Evolutionary conservation across 2,797 vertebrate genomes (phyloP).

Genomic region (Parotocinclus haroldoi): DNA sequence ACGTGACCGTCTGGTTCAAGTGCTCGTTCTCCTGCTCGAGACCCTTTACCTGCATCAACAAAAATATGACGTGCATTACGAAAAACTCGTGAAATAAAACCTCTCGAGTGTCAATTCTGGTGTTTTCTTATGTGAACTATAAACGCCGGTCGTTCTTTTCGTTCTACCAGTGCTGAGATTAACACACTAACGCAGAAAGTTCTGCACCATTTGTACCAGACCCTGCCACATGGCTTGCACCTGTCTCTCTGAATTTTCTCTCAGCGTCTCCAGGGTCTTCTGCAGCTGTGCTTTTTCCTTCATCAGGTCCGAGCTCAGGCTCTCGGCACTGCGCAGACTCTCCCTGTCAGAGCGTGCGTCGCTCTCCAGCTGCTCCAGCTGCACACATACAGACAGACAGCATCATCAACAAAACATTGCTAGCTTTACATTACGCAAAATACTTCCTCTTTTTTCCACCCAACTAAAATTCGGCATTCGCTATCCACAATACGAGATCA

Average conservation of each 20-base stretch:
- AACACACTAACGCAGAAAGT: no score
- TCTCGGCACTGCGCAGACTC: slow-evolving; percentile 82
- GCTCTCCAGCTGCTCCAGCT: slow-evolving; percentile 85
- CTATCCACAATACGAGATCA: no score
- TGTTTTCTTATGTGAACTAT: no score
- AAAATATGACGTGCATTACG: background rate
- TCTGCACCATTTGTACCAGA: no score
- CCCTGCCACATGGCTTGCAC: slow-evolving; percentile 53
- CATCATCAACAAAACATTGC: background rate
- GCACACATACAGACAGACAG: background rate
- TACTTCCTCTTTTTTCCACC: no score
- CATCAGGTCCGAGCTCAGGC: slow-evolving; percentile 88
- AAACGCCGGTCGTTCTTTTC: no score
- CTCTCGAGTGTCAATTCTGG: no score
- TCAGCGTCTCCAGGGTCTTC: slow-evolving; percentile 87
- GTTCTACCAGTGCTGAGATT: no score
- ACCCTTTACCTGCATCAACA: slow-evolving; percentile 79
- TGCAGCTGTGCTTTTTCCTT: slow-evolving; percentile 95
- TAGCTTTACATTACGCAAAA: slow-evolving; percentile 1
- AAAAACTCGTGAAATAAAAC: no score
- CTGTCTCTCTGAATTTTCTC: slow-evolving; percentile 94
- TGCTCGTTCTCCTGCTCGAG: slow-evolving; percentile 95
- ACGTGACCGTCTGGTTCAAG: slow-evolving; percentile 85
- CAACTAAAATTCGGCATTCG: no score
- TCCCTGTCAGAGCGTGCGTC: slow-evolving; percentile 84